phyloP scores from a whole-genome alignment of 2,113 vertebrate species.

The Anolis sagrei region DNA sequence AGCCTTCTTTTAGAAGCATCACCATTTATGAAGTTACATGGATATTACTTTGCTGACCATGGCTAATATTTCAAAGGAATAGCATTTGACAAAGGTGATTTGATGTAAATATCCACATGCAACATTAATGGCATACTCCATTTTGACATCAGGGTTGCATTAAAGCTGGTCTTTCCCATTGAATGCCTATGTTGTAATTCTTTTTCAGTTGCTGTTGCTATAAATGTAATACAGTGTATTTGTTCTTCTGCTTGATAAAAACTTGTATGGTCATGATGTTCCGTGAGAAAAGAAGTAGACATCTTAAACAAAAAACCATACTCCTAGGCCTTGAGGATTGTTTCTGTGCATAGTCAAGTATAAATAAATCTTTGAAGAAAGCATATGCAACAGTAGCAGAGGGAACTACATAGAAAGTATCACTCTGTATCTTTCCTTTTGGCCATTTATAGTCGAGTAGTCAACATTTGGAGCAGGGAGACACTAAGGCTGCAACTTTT shows the following conservation, averaged over 20 bases:
- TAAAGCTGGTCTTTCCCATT: constrained; percentile 39
- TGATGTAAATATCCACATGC: constrained; percentile 20
- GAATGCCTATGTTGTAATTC: constrained; percentile 48
- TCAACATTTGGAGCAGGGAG: constrained; percentile 42
- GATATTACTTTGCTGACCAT: neutral
- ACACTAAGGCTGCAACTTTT: constrained; percentile 32
- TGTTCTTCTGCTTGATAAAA: neutral
- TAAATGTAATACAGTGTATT: constrained; percentile 26
- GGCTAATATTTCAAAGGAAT: constrained; percentile 30
- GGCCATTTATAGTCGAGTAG: constrained; percentile 43
- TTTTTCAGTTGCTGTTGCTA: constrained; percentile 55
- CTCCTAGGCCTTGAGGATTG: neutral
- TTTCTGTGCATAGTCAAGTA: constrained; percentile 1
- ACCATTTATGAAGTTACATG: neutral
- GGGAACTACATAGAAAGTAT: neutral
- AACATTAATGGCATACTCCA: constrained; percentile 16
- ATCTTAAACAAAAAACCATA: neutral
- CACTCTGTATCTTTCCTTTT: constrained; percentile 14
- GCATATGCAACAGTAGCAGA: neutral
- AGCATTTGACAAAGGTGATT: constrained; percentile 37
- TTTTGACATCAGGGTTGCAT: constrained; percentile 29
- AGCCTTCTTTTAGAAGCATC: constrained; percentile 1
- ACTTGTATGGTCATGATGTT: constrained; percentile 41
- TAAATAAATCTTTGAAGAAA: neutral
- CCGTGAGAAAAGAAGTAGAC: constrained; percentile 50